Evolutionary conservation across 2,797 vertebrate genomes (phyloP).

Genomic region (Falco concolor): DNA sequence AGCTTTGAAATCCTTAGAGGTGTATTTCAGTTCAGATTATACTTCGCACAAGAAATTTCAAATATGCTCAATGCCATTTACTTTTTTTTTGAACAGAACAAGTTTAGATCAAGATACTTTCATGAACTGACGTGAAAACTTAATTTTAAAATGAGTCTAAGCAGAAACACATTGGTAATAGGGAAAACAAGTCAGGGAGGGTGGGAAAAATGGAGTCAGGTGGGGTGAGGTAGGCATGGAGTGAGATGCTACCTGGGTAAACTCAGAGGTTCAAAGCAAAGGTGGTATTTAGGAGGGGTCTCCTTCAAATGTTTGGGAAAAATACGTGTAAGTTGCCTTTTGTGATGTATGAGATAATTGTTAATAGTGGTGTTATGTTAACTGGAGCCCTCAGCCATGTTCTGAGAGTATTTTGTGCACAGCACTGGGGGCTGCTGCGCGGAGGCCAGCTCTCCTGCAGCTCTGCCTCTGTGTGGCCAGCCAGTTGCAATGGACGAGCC

Average conservation of each 20-base stretch:
- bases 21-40: not conserved
- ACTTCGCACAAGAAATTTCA: not conserved
- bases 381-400: not conserved
- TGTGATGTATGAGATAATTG: not conserved
- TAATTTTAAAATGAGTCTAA: not conserved
- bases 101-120: not conserved
- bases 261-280: not conserved
- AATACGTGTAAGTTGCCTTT: not conserved
- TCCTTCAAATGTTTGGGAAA: not conserved
- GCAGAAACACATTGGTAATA: not conserved
- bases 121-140: not conserved
- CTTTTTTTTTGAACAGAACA: not conserved
- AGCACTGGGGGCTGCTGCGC: accelerated
- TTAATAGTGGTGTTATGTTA: too few relatives aligned
- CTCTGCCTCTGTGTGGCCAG: not conserved
- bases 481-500: not conserved
- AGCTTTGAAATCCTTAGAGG: not conserved
- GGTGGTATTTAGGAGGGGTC: not conserved
- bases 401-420: not conserved
- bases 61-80: not conserved
- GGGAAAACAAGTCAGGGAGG: not conserved
- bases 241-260: not conserved
- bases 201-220: not conserved
- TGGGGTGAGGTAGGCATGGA: not conserved
- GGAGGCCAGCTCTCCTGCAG: not conserved